phyloP scores from a whole-genome alignment of 2,888 invertebrate species.

The Taenaris catops region DNA sequence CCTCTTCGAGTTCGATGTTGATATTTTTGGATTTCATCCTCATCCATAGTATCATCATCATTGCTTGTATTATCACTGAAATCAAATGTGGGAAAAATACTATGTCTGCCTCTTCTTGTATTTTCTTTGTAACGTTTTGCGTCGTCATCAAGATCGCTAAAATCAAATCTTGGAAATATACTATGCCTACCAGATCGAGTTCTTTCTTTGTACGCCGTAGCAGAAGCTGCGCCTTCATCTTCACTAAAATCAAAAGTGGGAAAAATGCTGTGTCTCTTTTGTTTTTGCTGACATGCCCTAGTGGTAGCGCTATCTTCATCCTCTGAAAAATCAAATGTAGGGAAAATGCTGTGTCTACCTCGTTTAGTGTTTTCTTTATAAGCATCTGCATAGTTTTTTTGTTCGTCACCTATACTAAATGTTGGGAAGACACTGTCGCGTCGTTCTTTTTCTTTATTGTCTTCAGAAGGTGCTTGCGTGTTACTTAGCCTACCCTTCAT shows the following conservation, averaged over 20 bases:
- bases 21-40: constrained; percentile 62
- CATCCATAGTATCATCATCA: constrained; percentile 59
- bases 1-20: constrained; percentile 64
- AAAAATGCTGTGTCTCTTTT: constrained; percentile 60
- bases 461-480: constrained; percentile 44
- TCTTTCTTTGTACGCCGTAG: constrained; percentile 52
- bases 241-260: constrained; percentile 61
- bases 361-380: constrained; percentile 53
- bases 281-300: constrained; percentile 47
- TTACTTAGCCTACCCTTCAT: constrained; percentile 50
- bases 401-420: constrained; percentile 43
- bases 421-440: constrained; percentile 60
- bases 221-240: constrained; percentile 40
- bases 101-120: constrained; percentile 56
- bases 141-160: constrained; percentile 55
- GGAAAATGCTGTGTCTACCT: constrained; percentile 59
- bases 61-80: constrained; percentile 51
- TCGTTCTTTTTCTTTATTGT: constrained; percentile 38
- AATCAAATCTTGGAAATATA: constrained; percentile 65
- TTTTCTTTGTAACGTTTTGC: constrained; percentile 56
- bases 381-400: constrained; percentile 45
- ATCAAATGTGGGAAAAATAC: constrained; percentile 65
- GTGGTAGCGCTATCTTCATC: constrained; percentile 52
- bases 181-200: constrained; percentile 58
- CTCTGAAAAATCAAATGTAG: constrained; percentile 63